These are phyloP conservation scores for Micromussa lordhowensis DNA, from an alignment of 92 coral and sea anemone genomes.

Conservation along the genomic window DNA sequence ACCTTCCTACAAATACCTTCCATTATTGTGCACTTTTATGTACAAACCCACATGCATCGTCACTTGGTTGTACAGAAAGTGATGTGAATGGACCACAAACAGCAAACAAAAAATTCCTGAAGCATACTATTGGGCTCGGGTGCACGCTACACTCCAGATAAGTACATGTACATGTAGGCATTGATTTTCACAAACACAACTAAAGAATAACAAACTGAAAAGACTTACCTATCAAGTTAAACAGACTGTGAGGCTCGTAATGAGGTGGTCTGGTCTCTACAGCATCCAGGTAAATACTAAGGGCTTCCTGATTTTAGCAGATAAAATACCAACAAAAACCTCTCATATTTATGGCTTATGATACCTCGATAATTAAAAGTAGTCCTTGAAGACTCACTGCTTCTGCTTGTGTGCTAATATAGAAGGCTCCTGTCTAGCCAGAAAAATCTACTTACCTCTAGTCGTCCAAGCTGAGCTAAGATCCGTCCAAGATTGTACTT, in stretches of 20 bases:
- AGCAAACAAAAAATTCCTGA: no score
- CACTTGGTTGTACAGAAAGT: no score
- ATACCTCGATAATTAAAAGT: background rate
- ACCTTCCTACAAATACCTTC: no score
- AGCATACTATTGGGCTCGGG: no score
- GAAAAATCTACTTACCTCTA: slow-evolving; percentile 50
- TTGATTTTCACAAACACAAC: background rate
- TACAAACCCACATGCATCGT: no score
- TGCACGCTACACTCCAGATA: no score
- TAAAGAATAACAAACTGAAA: background rate
- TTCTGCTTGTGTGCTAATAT: background rate
- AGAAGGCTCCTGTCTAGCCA: background rate
- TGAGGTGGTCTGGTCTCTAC: slow-evolving; percentile 88
- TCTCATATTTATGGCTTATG: background rate
- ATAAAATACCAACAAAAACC: background rate
- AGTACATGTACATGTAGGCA: no score
- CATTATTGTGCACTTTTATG: no score
- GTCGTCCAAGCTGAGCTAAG: slow-evolving; percentile 68
- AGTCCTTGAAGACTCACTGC: background rate
- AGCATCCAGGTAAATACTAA: slow-evolving; percentile 83
- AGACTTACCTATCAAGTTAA: slow-evolving; percentile 84
- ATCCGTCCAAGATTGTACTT: slow-evolving; percentile 94
- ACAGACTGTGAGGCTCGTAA: slow-evolving; percentile 93
- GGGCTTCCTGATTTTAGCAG: slow-evolving; percentile 70
- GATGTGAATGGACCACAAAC: no score